Evolutionary conservation across 2,113 vertebrate genomes (phyloP).

Genomic region (Propithecus coquereli): DNA sequence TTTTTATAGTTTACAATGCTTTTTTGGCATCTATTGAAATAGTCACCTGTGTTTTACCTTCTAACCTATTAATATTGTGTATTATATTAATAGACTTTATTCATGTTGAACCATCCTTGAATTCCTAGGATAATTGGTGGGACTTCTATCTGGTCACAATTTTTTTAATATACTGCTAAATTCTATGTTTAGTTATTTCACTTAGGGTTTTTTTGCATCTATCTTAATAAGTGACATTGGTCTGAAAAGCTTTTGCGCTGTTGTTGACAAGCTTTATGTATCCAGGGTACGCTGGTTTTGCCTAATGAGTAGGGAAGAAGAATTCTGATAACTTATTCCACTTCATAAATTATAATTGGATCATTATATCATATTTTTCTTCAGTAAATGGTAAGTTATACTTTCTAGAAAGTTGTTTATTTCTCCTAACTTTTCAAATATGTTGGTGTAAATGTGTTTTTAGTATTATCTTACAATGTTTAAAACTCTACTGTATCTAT

Average conservation of each 20-base stretch:
- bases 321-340: slow-evolving; percentile 24
- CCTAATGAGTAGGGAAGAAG: neutral
- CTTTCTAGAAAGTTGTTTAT: neutral
- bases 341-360: neutral
- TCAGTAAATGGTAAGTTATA: neutral
- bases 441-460: neutral
- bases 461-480: slow-evolving; percentile 5
- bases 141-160: neutral
- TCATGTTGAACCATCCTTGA: slow-evolving; percentile 46
- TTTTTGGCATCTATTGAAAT: neutral
- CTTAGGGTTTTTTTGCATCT: neutral
- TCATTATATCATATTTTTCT: neutral
- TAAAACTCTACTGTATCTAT: neutral
- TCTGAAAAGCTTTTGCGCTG: neutral
- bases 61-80: neutral
- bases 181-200: neutral
- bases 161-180: slow-evolving; percentile 27
- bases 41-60: neutral
- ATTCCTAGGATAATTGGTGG: slow-evolving; percentile 25
- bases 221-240: neutral
- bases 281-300: neutral
- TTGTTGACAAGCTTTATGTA: neutral
- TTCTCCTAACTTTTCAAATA: slow-evolving; percentile 17
- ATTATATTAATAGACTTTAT: neutral
- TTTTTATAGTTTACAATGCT: neutral